phyloP scores from a whole-genome alignment of 2,888 invertebrate genomes.

The Drosophila rubida region DNA sequence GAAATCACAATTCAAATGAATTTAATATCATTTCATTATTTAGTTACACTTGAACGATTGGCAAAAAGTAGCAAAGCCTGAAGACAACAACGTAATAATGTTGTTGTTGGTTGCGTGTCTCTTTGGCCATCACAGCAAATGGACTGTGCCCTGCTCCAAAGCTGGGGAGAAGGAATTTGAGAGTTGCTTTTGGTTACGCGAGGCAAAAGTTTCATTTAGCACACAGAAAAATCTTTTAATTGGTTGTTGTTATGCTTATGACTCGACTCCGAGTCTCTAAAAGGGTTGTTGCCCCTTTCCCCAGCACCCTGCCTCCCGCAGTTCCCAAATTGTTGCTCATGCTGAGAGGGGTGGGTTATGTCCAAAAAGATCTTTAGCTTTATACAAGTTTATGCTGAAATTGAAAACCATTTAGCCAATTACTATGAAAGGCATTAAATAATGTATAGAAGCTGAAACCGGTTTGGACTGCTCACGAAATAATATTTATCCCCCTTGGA shows the following conservation, averaged over 20 bases:
- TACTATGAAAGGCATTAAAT: constrained; percentile 38
- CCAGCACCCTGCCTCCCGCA: not conserved
- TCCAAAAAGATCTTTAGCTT: not conserved
- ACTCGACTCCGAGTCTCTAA: constrained; percentile 54
- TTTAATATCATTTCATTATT: constrained; percentile 85
- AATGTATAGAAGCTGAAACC: constrained; percentile 13
- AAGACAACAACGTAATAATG: not conserved
- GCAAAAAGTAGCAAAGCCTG: constrained; percentile 72
- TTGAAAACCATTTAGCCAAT: constrained; percentile 58
- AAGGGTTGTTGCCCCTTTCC: constrained; percentile 64
- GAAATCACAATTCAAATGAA: constrained; percentile 84
- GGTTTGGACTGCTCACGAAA: constrained; percentile 1
- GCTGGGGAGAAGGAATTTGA: constrained; percentile 57
- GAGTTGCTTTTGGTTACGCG: constrained; percentile 72
- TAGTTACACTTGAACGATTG: constrained; percentile 82
- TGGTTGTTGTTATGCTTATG: constrained; percentile 70
- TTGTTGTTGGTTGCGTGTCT: constrained; percentile 1
- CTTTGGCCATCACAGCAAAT: not conserved
- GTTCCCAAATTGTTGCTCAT: not conserved
- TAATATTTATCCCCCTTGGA: not conserved
- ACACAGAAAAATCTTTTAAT: constrained; percentile 71
- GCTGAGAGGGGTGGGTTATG: constrained; percentile 42
- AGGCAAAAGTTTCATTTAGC: constrained; percentile 55
- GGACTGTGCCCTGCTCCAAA: not conserved
- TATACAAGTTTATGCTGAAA: constrained; percentile 36